Evolutionary conservation across 2,113 vertebrate species (phyloP).

Genomic region (Agapornis roseicollis): DNA sequence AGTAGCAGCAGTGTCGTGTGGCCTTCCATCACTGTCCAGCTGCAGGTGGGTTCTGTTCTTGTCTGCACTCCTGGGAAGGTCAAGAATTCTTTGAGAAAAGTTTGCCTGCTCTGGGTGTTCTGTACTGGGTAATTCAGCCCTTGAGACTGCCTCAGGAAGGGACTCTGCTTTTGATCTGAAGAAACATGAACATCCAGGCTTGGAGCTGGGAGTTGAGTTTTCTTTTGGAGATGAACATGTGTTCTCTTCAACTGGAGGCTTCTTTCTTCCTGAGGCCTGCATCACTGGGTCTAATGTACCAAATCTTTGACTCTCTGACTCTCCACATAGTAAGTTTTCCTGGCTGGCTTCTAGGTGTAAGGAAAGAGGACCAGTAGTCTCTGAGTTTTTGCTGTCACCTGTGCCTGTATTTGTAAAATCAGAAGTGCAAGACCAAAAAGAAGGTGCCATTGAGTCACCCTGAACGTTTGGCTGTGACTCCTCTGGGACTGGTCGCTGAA

Average conservation of each 20-base stretch:
- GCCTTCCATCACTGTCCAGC: not conserved
- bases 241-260: not conserved
- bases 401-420: not conserved
- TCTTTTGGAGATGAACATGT: not conserved
- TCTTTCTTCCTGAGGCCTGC: not conserved
- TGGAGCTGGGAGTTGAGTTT: not conserved
- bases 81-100: not conserved
- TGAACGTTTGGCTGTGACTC: not conserved
- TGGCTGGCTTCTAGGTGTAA: not conserved
- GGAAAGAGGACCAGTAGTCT: not conserved
- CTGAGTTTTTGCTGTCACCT: not conserved
- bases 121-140: not conserved
- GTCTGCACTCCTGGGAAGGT: not conserved
- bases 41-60: not conserved
- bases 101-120: not conserved
- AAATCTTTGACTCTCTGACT: not conserved
- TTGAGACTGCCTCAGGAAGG: not conserved
- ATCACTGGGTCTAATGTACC: not conserved
- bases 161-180: not conserved
- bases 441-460: not conserved
- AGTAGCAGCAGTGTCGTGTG: not conserved
- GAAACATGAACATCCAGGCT: not conserved
- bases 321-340: not conserved
- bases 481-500: not conserved
- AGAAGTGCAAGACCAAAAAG: not conserved